These are phyloP conservation scores for Drosophila tristis DNA, from an alignment of 1,140 invertebrate genomes.

Conservation along the genomic window DNA sequence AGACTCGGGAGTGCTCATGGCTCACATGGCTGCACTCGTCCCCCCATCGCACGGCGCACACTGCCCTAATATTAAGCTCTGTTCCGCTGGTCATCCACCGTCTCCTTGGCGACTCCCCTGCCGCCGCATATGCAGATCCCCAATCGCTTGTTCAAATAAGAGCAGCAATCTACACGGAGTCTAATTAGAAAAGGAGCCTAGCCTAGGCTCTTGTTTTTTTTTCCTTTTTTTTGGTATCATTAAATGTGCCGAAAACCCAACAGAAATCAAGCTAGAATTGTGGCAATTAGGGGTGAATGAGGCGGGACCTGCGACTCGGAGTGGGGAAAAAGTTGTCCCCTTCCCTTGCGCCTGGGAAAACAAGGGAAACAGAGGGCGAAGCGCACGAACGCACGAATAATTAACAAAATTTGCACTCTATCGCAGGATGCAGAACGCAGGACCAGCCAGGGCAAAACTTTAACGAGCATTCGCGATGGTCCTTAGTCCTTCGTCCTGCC, in stretches of 20 bases:
- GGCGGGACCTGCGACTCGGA: not conserved
- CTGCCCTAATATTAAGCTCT: constrained; percentile 28
- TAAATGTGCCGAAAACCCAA: constrained; percentile 17
- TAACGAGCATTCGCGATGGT: constrained; percentile 71
- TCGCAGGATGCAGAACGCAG: constrained; percentile 68
- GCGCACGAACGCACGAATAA: constrained; percentile 77
- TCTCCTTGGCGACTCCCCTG: not conserved
- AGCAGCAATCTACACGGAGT: constrained; percentile 37
- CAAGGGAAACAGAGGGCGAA: constrained; percentile 42
- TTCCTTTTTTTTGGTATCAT: constrained; percentile 35
- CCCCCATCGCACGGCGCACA: not conserved
- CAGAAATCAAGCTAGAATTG: constrained; percentile 49
- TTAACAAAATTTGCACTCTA: constrained; percentile 84
- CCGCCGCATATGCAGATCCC: constrained; percentile 25
- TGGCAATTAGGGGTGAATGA: constrained; percentile 72
- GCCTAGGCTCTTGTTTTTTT: constrained; percentile 1
- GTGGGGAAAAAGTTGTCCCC: constrained; percentile 39
- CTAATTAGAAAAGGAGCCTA: constrained; percentile 34
- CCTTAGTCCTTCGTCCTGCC: constrained; percentile 38
- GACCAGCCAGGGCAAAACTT: constrained; percentile 58
- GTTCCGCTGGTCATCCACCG: constrained; percentile 43
- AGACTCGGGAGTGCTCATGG: constrained; percentile 23
- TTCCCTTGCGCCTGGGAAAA: constrained; percentile 13
- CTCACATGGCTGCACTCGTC: constrained; percentile 8
- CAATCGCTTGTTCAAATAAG: constrained; percentile 29